A percentile compares a stretch with the other conserved stretches of the same genome.
phyloP scores from a whole-genome alignment of 2,888 invertebrate genomes.

The Troides aeacus region DNA sequence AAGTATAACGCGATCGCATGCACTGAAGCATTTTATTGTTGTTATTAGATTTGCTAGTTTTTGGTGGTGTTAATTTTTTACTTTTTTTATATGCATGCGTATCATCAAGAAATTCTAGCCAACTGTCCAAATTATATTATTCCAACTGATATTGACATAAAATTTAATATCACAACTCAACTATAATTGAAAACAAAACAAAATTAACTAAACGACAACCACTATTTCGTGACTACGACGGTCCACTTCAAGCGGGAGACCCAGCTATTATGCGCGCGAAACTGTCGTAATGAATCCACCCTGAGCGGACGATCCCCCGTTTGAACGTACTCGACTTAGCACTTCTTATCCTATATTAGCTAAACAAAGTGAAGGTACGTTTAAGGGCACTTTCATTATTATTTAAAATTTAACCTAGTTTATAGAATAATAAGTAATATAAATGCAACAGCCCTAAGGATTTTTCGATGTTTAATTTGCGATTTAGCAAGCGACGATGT shows the following conservation, averaged over 20 bases:
- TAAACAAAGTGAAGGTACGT: constrained; percentile 15
- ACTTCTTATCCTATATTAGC: constrained; percentile 8
- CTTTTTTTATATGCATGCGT: neutral
- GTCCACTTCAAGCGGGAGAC: neutral
- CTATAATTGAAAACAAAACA: neutral
- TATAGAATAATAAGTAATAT: neutral
- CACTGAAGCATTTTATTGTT: neutral
- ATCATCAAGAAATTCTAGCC: neutral
- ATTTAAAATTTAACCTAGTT: constrained; percentile 1
- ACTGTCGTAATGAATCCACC: neutral
- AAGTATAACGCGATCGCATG: constrained; percentile 3
- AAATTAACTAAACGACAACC: neutral
- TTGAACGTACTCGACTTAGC: neutral
- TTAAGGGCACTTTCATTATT: constrained; percentile 25
- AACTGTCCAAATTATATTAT: neutral
- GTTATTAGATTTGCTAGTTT: neutral
- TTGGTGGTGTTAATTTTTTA: neutral
- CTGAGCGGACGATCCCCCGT: neutral
- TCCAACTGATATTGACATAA: neutral
- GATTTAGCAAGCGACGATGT: neutral
- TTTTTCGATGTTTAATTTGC: neutral
- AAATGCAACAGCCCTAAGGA: constrained; percentile 10
- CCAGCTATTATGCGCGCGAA: neutral
- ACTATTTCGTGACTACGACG: neutral
- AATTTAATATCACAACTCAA: neutral